Percentiles rank a stretch among this genome's conserved stretches.
Evolutionary conservation across 2,797 vertebrate species (phyloP).

Genomic region (Netta rufina): DNA sequence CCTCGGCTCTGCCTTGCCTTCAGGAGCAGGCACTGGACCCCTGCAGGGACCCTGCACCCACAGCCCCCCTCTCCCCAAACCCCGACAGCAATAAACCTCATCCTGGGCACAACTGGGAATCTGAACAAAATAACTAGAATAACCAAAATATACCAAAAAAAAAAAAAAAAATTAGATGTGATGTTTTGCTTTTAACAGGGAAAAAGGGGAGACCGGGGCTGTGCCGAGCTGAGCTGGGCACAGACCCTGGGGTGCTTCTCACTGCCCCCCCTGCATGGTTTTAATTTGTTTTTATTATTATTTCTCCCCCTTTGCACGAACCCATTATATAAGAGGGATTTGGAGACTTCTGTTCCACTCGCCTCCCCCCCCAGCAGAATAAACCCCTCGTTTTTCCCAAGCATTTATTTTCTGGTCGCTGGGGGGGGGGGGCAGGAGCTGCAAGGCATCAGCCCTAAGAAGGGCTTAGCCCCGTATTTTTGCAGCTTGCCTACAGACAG

Average conservation of each 20-base stretch:
- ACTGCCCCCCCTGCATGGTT: rapidly evolving
- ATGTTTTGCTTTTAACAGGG: neutral
- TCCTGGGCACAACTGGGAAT: rapidly evolving
- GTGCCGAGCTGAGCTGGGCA: neutral
- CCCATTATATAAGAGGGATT: conserved; percentile 47
- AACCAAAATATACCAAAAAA: no score
- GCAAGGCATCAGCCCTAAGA: neutral
- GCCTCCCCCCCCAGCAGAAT: neutral
- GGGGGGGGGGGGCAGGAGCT: neutral
- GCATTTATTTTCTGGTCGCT: neutral
- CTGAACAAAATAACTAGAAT: neutral
- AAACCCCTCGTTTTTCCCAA: neutral
- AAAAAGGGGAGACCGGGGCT: neutral
- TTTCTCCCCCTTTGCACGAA: neutral
- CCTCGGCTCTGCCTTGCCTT: neutral
- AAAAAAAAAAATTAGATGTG: no score
- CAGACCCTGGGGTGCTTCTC: neutral
- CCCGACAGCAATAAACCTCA: neutral
- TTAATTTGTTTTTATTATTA: neutral
- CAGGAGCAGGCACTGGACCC: neutral
- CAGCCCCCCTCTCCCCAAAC: rapidly evolving
- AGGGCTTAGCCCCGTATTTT: conserved; percentile 25
- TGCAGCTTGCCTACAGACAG: neutral
- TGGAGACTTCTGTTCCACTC: neutral
- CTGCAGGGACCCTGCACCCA: neutral